Evolutionary conservation across 1,140 invertebrate species (phyloP), one percentile per base, ranked within the genome.

Genomic region (Thalassaphorura encarpata): DNA sequence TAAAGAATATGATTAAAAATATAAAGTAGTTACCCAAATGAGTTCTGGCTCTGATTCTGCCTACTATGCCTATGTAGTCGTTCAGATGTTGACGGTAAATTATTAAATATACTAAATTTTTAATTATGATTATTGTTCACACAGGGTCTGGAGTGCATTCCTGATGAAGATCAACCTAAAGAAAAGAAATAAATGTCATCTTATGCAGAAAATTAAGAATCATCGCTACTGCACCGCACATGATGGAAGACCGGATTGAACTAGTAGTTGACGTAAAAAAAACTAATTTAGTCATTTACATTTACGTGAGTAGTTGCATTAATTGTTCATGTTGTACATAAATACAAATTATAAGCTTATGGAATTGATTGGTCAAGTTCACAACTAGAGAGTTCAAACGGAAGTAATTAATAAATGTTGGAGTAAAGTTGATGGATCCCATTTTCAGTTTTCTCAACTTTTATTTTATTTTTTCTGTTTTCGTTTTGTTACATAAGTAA

Each of bases 101-200:
- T 23, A 56, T 40, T 50, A 36, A 19, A 39, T 26, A 47, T 40
- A 23, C 19, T 45, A 48, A 23, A 59, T 13, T 57, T 57, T 31
- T 11, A 33, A 27, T 33, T 45, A 49, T 18, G 54, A 4, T 53
- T 42, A n/a, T 47, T 48, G 21, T 52, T 52, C 19, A 46, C 58
- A 6, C 40, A 63, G 61, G 61, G 61, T 3, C 53, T 63, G 50
- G 61, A 63, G 31, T 21, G 18, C 23, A 56, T 63, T 49, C 57
- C 61, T 1, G 61, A 63, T 39, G 52, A 23, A 52, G 18, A 23
- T n/a, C 27, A 58, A 52, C 36, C 2, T 6, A 55, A 8, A 52
- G 31, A 52, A 18, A 8, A 43, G 24, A 36, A 26, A 29, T 26
- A 39, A 21, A n/a, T 3, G 31, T 28, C 1, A 54, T 4, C 11